Evolutionary conservation across 2,797 vertebrate species (phyloP).

Genomic region (Liasis olivaceus): DNA sequence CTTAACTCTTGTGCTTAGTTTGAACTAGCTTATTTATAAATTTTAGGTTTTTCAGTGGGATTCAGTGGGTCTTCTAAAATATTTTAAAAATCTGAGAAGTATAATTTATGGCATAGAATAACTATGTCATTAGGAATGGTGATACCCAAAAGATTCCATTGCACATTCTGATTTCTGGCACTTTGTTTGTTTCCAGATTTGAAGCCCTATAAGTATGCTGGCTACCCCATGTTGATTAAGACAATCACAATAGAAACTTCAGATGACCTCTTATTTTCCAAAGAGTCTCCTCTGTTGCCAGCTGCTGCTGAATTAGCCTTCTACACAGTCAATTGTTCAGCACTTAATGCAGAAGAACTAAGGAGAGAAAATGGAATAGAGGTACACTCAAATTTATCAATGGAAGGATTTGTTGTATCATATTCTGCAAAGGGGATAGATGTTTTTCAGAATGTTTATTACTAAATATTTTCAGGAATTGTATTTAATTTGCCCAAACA

Average conservation of each 20-base stretch:
- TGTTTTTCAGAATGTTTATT: not conserved
- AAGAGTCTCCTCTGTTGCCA: conserved; percentile 91
- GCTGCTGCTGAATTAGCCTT: conserved; percentile 93
- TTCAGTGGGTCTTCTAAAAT: not conserved
- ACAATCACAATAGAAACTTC: conserved; percentile 96
- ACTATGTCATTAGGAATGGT: not conserved
- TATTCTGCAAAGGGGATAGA: not conserved
- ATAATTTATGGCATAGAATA: not conserved
- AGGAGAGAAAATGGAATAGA: conserved; percentile 97
- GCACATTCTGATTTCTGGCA: not conserved
- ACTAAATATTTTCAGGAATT: not conserved
- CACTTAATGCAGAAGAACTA: conserved; percentile 96
- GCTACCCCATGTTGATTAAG: conserved; percentile 98
- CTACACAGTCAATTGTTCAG: conserved; percentile 97
- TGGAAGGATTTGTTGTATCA: not conserved
- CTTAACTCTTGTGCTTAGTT: not conserved
- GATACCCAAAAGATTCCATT: not conserved
- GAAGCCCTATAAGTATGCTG: conserved; percentile 97
- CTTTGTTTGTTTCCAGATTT: conserved; percentile 80
- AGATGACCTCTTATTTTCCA: conserved; percentile 93
- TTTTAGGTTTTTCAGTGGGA: not conserved
- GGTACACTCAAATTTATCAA: conserved; percentile 71
- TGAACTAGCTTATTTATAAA: not conserved
- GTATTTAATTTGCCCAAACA: not conserved
- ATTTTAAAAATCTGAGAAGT: not conserved